These are phyloP conservation scores for Botia kubotai DNA, from an alignment of 2,797 vertebrate genomes.

Conservation along the genomic window DNA sequence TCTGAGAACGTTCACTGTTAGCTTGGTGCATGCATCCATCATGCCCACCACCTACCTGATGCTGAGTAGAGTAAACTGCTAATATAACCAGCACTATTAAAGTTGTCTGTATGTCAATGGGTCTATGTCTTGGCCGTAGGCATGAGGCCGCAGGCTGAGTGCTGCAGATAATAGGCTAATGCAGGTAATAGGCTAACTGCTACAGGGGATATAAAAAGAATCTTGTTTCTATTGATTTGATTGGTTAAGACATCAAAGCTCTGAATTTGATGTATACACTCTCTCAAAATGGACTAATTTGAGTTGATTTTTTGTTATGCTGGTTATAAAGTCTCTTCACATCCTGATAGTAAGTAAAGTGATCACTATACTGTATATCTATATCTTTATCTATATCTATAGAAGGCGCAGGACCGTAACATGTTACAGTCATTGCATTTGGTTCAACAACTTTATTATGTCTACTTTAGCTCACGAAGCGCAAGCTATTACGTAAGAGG, in stretches of 20 bases:
- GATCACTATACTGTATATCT: too few species aligned
- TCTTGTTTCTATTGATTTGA: not conserved
- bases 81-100: conserved; percentile 8
- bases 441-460: too few species aligned
- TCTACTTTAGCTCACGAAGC: too few species aligned
- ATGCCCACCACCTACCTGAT: not conserved
- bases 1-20: too few species aligned
- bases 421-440: too few species aligned
- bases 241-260: not conserved
- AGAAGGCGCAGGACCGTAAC: too few species aligned
- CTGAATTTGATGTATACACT: not conserved
- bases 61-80: not conserved
- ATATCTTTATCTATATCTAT: too few species aligned
- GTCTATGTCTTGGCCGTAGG: not conserved
- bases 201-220: not conserved
- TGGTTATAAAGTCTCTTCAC: too few species aligned
- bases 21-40: not conserved
- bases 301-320: not conserved
- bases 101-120: not conserved
- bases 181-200: not conserved
- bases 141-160: too few species aligned
- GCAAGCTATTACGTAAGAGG: too few species aligned
- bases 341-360: too few species aligned
- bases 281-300: not conserved
- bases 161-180: not conserved